Base-by-base conservation (phyloP, 2,888 invertebrate genomes). In the Cephus sareptanus region DNA sequence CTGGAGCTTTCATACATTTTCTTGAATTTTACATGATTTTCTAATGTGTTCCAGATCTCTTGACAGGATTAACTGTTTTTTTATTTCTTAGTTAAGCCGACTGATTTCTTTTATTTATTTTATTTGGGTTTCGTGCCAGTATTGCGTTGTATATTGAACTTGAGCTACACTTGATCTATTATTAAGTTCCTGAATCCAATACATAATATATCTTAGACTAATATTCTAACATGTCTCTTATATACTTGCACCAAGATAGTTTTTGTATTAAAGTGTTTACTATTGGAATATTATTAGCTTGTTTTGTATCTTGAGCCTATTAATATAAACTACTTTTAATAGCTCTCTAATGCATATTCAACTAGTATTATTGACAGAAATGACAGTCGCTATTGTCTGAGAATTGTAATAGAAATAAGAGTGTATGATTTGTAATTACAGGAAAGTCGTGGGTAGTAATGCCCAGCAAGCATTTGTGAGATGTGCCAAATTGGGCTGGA, bases 401-500 rank as follows among this genome's bases (percentile, higher is more conserved):
- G 15, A 40, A 40, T 40, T 40, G 6, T 9, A 56, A 56, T 2
- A 23, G 56, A 56, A 56, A 23, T 23, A 56, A 56, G 56, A 56
- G 9, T 23, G 1, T 6, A 6, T 56, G 23, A 56, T 56, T 56
- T 56, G 56, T 23, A 23, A 56, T 73, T 69, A 33, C 40, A 79
- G 79, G 76, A 74, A 34, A 69, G 76, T 81, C 81, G 83, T 83
- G 87, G 85, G 85, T 84, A 82, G 87, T 85, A 88, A 88, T 89
- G 88, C 88, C 86, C 86, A 85, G 82, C 81, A 83, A 76, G 83
- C 81, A 83, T 75, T 79, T 82, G 86, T 88, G 90, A 90, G 86
- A 90, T 91, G 91, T 87, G 88, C 89, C 83, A 77, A 77, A 83
- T 85, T 84, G 89, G 84, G 84, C 87, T 87, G 79, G 81, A 78